Conservation (phyloP, 1,140 invertebrate species). For the Geopemphigus sp. region DNA sequence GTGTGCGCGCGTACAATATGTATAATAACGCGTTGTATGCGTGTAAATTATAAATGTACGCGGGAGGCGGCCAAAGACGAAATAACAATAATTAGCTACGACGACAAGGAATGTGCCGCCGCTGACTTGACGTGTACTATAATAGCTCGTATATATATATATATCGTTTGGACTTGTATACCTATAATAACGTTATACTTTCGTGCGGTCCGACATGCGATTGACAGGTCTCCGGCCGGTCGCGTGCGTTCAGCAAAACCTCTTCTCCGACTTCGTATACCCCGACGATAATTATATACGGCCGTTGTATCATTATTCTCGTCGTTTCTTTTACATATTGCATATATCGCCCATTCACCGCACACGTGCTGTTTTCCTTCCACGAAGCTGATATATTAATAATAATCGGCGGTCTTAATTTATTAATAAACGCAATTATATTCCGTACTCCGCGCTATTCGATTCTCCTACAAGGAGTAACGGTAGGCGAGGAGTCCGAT, state of each 20-base stretch:
- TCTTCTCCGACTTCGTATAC: not conserved
- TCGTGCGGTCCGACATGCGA: slow-evolving; percentile 15
- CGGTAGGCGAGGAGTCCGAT: too few relatives aligned
- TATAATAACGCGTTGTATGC: not conserved
- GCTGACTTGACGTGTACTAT: not conserved
- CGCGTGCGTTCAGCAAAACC: slow-evolving; percentile 20
- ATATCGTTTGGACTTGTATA: not conserved
- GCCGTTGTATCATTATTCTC: not conserved
- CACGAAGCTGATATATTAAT: not conserved
- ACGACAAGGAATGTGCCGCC: slow-evolving; percentile 15
- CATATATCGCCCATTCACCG: not conserved
- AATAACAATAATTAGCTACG: slow-evolving; percentile 20
- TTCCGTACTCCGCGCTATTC: too few relatives aligned
- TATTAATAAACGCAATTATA: not conserved
- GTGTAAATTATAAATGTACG: not conserved
- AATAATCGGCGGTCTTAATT: not conserved
- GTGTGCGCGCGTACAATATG: not conserved
- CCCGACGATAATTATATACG: not conserved
- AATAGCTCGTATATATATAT: not conserved
- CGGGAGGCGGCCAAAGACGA: slow-evolving; percentile 20
- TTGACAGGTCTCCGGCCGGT: slow-evolving; percentile 16
- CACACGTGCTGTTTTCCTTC: not conserved
- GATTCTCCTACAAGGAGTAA: too few relatives aligned
- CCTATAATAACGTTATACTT: not conserved
- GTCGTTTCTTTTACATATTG: not conserved